These are phyloP conservation scores for Ornithoptera priamus DNA, from an alignment of 2,888 invertebrate genomes.

Conservation along the genomic window DNA sequence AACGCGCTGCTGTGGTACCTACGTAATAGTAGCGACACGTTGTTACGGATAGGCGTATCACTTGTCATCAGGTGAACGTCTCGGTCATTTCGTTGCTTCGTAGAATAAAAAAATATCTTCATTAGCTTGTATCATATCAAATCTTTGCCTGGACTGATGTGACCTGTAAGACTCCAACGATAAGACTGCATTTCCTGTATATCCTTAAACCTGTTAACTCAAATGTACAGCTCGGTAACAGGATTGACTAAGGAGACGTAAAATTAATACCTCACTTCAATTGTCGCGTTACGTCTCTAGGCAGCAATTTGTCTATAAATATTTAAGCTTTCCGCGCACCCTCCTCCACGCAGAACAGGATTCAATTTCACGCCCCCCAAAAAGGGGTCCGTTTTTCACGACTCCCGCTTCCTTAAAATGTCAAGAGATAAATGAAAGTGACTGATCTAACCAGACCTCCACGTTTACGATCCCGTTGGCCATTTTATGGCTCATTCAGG, in stretches of 20 bases:
- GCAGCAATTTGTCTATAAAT: slow-evolving; percentile 75
- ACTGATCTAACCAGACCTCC: slow-evolving; percentile 46
- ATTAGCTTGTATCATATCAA: no score
- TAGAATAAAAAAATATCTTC: no score
- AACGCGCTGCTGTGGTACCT: no score
- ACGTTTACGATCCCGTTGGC: slow-evolving; percentile 34
- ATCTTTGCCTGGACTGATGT: background rate
- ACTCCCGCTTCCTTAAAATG: slow-evolving; percentile 68
- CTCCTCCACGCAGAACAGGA: slow-evolving; percentile 72
- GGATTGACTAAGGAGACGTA: slow-evolving; percentile 67
- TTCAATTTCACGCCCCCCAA: slow-evolving; percentile 77
- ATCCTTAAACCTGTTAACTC: background rate
- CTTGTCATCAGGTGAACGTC: no score
- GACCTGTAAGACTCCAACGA: background rate
- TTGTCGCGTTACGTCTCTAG: slow-evolving; percentile 60
- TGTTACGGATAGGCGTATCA: no score
- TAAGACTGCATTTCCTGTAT: background rate
- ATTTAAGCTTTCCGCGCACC: slow-evolving; percentile 76
- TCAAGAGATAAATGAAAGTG: slow-evolving; percentile 66
- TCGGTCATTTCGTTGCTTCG: no score
- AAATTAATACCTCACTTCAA: slow-evolving; percentile 77
- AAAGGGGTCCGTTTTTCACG: slow-evolving; percentile 70
- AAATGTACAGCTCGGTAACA: slow-evolving; percentile 27
- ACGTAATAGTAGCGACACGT: no score
- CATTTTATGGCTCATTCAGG: slow-evolving; percentile 37